These are phyloP conservation scores for Thelaira solivaga DNA, from an alignment of 2,888 invertebrate species.

Conservation along the genomic window DNA sequence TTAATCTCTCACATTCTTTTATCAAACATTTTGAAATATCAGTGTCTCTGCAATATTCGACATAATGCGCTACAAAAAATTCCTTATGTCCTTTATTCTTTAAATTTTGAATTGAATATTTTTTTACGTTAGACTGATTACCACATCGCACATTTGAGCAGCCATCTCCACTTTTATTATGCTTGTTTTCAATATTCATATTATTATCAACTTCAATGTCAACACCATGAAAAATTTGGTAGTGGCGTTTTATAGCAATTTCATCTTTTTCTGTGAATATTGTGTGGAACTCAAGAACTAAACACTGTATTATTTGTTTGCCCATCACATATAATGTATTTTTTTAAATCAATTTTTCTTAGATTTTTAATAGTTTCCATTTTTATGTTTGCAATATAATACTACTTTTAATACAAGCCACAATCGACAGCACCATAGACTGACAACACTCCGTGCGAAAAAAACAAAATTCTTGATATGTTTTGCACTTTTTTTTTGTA, in stretches of 20 bases:
- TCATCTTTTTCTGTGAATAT: background rate
- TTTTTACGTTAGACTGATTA: background rate
- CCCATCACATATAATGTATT: background rate
- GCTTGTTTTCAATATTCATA: background rate
- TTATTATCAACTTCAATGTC: background rate
- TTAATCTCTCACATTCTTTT: slow-evolving; percentile 12
- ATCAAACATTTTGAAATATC: slow-evolving; percentile 35
- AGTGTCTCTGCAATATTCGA: background rate
- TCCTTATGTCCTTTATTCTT: background rate
- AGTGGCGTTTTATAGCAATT: background rate
- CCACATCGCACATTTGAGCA: background rate
- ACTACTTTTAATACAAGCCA: background rate
- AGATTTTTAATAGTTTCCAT: background rate
- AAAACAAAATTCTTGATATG: too few relatives aligned
- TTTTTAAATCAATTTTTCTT: background rate
- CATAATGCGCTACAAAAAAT: slow-evolving; percentile 5
- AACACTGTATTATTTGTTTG: background rate
- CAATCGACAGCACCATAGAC: too few relatives aligned
- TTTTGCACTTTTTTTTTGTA: too few relatives aligned
- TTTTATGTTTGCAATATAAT: background rate
- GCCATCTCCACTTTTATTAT: background rate
- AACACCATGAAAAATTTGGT: background rate
- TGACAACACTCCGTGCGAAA: background rate
- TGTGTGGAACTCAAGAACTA: background rate
- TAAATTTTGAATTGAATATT: background rate